Evolutionary conservation across 2,888 invertebrate species (phyloP).

Genomic region (Lissocephala sabroskyi): DNA sequence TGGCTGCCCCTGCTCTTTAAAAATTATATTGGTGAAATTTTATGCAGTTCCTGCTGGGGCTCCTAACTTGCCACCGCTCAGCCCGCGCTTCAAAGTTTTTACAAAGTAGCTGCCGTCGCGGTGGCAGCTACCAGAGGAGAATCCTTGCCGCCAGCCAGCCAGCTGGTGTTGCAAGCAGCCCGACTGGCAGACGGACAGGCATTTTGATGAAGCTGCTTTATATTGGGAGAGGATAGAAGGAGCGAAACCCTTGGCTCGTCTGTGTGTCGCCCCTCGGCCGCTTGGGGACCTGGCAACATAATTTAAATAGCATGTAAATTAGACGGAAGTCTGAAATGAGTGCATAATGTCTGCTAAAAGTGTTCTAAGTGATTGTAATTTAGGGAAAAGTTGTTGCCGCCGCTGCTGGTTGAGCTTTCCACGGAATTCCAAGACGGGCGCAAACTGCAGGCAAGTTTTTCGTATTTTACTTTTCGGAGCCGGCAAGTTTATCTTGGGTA

Average conservation of each 20-base stretch:
- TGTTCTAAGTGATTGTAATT: constrained; percentile 64
- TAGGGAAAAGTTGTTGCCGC: constrained; percentile 45
- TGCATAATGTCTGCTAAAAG: constrained; percentile 62
- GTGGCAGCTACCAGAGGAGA: not conserved
- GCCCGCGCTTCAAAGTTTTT: constrained; percentile 48
- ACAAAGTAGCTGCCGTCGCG: constrained; percentile 51
- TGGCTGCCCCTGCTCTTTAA: constrained; percentile 42
- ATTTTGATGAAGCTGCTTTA: constrained; percentile 57
- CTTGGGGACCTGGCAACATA: constrained; percentile 50
- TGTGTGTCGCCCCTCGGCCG: too few species aligned
- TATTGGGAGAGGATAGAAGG: constrained; percentile 16
- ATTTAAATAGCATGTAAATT: constrained; percentile 66
- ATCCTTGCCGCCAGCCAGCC: not conserved
- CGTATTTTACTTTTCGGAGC: too few species aligned
- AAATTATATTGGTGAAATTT: constrained; percentile 64
- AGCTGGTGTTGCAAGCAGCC: constrained; percentile 51
- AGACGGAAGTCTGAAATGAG: constrained; percentile 64
- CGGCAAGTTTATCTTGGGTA: too few species aligned
- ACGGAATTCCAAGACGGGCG: too few species aligned
- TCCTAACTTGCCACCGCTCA: constrained; percentile 7
- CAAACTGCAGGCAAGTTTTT: too few species aligned
- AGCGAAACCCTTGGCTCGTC: constrained; percentile 4
- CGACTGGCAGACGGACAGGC: constrained; percentile 32
- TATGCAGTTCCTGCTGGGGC: constrained; percentile 44
- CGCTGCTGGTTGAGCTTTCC: too few species aligned